These are phyloP conservation scores for Melanotaenia parkinsoni DNA, from an alignment of 2,797 vertebrate genomes.

Conservation along the genomic window DNA sequence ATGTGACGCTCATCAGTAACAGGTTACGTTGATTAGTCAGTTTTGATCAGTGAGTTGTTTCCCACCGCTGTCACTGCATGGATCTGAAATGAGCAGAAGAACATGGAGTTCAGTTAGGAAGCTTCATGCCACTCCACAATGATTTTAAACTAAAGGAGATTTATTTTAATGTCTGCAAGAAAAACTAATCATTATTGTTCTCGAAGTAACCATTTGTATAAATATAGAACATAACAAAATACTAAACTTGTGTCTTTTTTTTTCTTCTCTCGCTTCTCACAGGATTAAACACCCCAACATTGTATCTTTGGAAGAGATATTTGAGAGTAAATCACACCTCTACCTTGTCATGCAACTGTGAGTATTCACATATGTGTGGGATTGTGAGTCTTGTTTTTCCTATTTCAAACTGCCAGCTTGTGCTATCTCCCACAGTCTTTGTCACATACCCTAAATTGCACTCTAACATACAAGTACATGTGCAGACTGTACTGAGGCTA, in stretches of 20 bases:
- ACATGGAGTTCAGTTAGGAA: slow-evolving; percentile 51
- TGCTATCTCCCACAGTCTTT: slow-evolving; percentile 45
- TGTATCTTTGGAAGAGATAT: slow-evolving; percentile 97
- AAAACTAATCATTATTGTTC: not conserved
- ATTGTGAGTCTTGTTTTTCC: slow-evolving; percentile 33
- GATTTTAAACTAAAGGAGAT: not conserved
- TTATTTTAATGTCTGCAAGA: too few relatives aligned
- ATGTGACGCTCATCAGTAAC: slow-evolving; percentile 14
- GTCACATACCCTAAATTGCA: slow-evolving; percentile 73
- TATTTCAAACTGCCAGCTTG: slow-evolving; percentile 41
- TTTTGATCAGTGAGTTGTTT: slow-evolving; percentile 52
- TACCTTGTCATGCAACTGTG: slow-evolving; percentile 99
- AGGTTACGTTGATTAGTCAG: slow-evolving; percentile 12
- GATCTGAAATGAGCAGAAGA: slow-evolving; percentile 47
- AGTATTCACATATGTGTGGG: slow-evolving; percentile 77
- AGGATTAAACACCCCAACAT: slow-evolving; percentile 99
- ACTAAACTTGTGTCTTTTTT: not conserved
- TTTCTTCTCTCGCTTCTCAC: slow-evolving; percentile 44
- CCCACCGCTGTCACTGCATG: slow-evolving; percentile 43
- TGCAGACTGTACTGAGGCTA: slow-evolving; percentile 17
- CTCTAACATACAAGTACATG: slow-evolving; percentile 22
- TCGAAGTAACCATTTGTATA: not conserved
- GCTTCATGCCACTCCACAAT: slow-evolving; percentile 29
- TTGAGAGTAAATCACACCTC: slow-evolving; percentile 94
- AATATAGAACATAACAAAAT: not conserved